Evolutionary conservation across 2,888 invertebrate genomes (phyloP).

Genomic region (Nemurella pictetii): DNA sequence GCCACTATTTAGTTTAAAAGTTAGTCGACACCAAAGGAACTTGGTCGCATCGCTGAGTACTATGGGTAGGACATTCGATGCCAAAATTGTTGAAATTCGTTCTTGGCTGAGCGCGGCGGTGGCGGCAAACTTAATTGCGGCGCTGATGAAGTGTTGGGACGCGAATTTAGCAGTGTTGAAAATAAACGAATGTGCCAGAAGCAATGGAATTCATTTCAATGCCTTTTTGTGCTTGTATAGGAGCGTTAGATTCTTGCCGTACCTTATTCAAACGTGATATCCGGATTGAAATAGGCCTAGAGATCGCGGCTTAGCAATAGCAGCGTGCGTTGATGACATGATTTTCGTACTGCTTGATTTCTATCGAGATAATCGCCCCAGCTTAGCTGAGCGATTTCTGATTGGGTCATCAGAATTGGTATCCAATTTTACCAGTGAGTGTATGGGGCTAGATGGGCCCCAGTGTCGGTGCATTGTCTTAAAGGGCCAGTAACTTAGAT

Average conservation of each 20-base stretch:
- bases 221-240: no score
- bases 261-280: no score
- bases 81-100: conserved; percentile 6
- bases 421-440: conserved; percentile 1
- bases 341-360: no score
- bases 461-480: conserved; percentile 30
- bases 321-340: no score
- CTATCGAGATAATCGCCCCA: no score
- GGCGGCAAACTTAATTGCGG: not conserved
- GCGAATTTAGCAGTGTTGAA: no score
- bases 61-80: not conserved
- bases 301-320: no score
- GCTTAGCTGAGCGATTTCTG: not conserved
- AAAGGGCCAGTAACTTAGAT: conserved; percentile 29
- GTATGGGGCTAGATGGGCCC: not conserved
- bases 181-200: no score
- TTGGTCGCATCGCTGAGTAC: conserved; percentile 18
- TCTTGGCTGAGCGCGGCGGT: not conserved
- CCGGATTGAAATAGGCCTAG: no score
- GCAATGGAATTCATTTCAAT: no score
- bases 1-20: conserved; percentile 31
- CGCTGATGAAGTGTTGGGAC: not conserved
- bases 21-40: conserved; percentile 26
- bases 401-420: not conserved
- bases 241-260: no score